These are phyloP conservation scores for Calidris pugnax DNA, from an alignment of 2,113 vertebrate genomes.

Conservation along the genomic window DNA sequence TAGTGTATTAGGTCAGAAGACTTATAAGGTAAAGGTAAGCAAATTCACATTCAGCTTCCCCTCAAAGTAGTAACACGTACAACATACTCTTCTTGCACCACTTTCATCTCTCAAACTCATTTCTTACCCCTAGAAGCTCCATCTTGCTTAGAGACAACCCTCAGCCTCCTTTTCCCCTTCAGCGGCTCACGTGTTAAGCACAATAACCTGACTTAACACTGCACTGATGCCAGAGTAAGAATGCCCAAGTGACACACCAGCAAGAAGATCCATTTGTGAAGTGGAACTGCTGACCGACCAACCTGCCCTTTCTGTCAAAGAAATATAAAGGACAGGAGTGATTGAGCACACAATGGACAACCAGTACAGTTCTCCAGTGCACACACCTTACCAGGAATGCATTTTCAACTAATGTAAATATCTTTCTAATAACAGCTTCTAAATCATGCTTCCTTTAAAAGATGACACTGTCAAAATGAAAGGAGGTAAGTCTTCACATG, in stretches of 20 bases:
- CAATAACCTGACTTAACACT: background rate
- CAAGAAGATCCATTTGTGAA: background rate
- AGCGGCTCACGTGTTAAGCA: background rate
- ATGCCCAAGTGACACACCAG: accelerated
- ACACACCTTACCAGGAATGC: background rate
- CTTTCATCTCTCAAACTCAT: background rate
- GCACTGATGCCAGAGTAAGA: background rate
- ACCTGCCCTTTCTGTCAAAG: background rate
- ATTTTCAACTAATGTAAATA: background rate
- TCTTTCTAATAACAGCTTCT: background rate
- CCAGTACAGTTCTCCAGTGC: accelerated
- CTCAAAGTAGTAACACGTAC: background rate
- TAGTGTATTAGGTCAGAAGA: background rate
- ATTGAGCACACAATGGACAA: background rate
- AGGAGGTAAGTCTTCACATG: background rate
- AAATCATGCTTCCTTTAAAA: background rate
- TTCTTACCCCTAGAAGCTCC: background rate
- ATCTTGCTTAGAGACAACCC: background rate
- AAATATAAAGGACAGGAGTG: background rate
- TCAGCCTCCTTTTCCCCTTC: background rate
- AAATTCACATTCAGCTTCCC: background rate
- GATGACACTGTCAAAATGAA: background rate
- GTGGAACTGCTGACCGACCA: background rate
- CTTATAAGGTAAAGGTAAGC: background rate
- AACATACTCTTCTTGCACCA: background rate